Evolutionary conservation across 2,888 invertebrate genomes (phyloP), one percentile per base, ranked within the genome.

Genomic region (Caenorhabditis angaria): DNA sequence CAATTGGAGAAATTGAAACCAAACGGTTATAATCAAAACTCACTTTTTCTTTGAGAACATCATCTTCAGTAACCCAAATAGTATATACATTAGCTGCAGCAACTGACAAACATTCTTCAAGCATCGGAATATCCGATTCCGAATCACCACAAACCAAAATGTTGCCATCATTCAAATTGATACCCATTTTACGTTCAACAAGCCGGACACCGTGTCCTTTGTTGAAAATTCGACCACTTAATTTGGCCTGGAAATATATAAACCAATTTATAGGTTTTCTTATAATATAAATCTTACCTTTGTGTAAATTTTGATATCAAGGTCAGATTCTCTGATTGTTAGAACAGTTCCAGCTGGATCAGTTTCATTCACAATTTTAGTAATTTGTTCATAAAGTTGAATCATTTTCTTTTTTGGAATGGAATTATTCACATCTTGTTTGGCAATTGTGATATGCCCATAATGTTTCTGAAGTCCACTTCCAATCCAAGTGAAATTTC

Each of bases 391-490:
- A 51, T 57, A 48, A 0, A 70, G 54, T n/a, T 28, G 14, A 27
- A 14, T 53, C 14, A 61, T 54, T 27, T 70, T 70, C 12, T 63
- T 32, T n/a, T 32, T 51, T 27, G 81, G 75, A n/a, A 83, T 74
- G 1, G 81, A 75, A 24, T 73, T 61, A 53, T 81, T 75, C n/a
- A 70, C 69, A 64, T 84, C 82, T 65, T 84, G 84, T 54, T 75
- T 68, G 8, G 84, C 82, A 41, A 84, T 79, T 0, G 84, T 84
- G 41, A 84, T 82, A 35, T 83, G 83, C 5, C 84, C 84, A 61
- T 76, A 84, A 65, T 84, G 84, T 57, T 82, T 81, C 57, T 84
- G 84, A n/a, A 84, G 75, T 6, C 84, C 84, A 64, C 78, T 78
- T 55, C 84, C 84, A 35, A 84, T 80, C 84, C 84, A 84, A 10